A percentile compares a stretch with the other conserved stretches of the same genome.
phyloP scores from a whole-genome alignment of 2,797 vertebrate genomes.

The Rhinophrynus dorsalis region DNA sequence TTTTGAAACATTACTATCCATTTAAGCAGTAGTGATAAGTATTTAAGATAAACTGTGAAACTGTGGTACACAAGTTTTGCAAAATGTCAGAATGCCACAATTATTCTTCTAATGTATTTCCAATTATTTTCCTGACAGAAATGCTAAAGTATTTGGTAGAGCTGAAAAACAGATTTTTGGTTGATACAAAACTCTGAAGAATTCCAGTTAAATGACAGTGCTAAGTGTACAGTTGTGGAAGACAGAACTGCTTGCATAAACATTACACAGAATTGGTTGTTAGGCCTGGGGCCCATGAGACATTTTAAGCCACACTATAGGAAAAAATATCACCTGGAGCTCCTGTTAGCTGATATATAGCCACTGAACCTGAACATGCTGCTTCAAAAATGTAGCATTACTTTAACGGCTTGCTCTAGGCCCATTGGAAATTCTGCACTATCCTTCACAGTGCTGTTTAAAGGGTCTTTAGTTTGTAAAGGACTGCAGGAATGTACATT shows the following conservation, averaged over 20 bases:
- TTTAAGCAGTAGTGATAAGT: no score
- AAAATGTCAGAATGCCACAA: no score
- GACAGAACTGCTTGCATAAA: constrained; percentile 39
- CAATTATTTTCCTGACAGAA: neutral
- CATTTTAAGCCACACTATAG: constrained; percentile 33
- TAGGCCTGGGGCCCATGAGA: constrained; percentile 38
- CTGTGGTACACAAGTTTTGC: no score
- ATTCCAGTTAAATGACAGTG: constrained; percentile 12
- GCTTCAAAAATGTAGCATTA: constrained; percentile 37
- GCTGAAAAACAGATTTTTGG: no score
- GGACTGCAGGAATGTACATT: constrained; percentile 19
- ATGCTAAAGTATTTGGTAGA: no score
- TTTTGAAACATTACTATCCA: no score
- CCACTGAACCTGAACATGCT: constrained; percentile 43
- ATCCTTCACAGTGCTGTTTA: constrained; percentile 38
- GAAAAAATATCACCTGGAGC: constrained; percentile 40
- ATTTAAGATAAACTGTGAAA: no score
- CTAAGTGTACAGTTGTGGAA: constrained; percentile 11
- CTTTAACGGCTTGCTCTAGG: constrained; percentile 39
- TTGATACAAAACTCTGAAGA: neutral
- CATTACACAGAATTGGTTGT: constrained; percentile 36
- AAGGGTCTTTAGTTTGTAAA: constrained; percentile 32
- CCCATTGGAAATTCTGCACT: constrained; percentile 26
- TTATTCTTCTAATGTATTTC: no score
- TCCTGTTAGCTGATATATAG: constrained; percentile 35